Conservation (phyloP, 2,888 invertebrate species). For the Ypsolopha sequella region DNA sequence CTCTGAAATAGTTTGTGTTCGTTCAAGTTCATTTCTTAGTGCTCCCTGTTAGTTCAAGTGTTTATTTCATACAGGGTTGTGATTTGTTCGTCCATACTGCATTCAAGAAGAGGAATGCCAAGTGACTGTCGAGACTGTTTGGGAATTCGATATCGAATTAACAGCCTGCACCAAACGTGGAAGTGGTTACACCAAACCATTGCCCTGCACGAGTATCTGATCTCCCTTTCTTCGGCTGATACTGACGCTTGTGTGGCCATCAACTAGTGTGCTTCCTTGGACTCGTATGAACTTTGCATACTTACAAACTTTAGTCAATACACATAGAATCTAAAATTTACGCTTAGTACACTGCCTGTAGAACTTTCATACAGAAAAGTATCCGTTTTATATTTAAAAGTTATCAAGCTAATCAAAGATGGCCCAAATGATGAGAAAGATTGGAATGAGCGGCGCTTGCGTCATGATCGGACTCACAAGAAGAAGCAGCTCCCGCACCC, state of each 20-base stretch:
- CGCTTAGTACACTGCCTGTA: conserved; percentile 35
- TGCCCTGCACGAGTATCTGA: conserved; percentile 88
- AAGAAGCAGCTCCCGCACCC: conserved; percentile 40
- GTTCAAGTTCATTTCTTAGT: background rate
- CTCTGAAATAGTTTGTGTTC: conserved; percentile 8
- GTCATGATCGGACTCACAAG: conserved; percentile 47
- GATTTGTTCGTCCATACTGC: conserved; percentile 58
- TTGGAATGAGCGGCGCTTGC: conserved; percentile 45
- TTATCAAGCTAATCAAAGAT: conserved; percentile 32
- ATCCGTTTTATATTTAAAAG: conserved; percentile 31
- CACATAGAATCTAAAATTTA: conserved; percentile 9
- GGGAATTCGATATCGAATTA: conserved; percentile 90
- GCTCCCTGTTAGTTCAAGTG: conserved; percentile 13
- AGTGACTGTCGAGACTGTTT: conserved; percentile 85
- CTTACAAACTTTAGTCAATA: conserved; percentile 17
- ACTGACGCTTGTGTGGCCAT: conserved; percentile 64
- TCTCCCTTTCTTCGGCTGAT: conserved; percentile 82
- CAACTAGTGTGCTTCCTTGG: conserved; percentile 9
- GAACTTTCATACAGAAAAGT: conserved; percentile 64
- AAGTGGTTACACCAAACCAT: conserved; percentile 96
- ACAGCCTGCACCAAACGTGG: conserved; percentile 92
- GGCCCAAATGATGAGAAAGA: conserved; percentile 59
- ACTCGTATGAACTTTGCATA: conserved; percentile 29
- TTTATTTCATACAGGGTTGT: conserved; percentile 36
- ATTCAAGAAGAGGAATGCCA: conserved; percentile 72